Evolutionary conservation across 2,888 invertebrate genomes (phyloP).

Genomic region (Agrochola litura): DNA sequence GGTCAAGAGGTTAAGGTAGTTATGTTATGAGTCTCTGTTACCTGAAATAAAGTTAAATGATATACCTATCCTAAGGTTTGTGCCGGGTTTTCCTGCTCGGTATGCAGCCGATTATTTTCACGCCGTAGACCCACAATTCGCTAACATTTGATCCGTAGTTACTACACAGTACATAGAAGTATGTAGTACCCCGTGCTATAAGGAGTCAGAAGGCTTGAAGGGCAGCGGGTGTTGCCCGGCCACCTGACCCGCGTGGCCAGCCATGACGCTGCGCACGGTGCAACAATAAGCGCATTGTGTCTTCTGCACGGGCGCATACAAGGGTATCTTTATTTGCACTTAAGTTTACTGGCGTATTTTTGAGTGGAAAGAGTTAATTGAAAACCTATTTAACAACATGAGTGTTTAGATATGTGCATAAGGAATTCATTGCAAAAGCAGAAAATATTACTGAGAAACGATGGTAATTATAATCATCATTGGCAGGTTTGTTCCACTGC

Average conservation of each 20-base stretch:
- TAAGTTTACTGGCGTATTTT: neutral
- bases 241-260: slow-evolving; percentile 22
- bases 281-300: slow-evolving; percentile 54
- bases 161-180: neutral
- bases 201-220: slow-evolving; percentile 56
- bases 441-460: neutral
- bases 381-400: neutral
- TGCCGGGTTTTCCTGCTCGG: neutral
- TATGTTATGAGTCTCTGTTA: neutral
- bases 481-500: neutral
- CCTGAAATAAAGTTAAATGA: neutral
- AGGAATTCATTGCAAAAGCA: neutral
- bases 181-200: slow-evolving; percentile 5
- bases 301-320: slow-evolving; percentile 11
- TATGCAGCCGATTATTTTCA: neutral
- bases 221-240: slow-evolving; percentile 42
- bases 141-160: neutral
- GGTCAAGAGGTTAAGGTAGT: neutral
- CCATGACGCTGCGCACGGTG: slow-evolving; percentile 41
- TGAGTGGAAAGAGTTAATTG: neutral
- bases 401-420: neutral
- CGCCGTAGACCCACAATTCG: neutral
- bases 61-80: neutral
- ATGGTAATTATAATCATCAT: neutral
- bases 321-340: slow-evolving; percentile 5